These are phyloP conservation scores for Hydrotaea diabolus DNA, from an alignment of 2,888 invertebrate species.

Conservation along the genomic window DNA sequence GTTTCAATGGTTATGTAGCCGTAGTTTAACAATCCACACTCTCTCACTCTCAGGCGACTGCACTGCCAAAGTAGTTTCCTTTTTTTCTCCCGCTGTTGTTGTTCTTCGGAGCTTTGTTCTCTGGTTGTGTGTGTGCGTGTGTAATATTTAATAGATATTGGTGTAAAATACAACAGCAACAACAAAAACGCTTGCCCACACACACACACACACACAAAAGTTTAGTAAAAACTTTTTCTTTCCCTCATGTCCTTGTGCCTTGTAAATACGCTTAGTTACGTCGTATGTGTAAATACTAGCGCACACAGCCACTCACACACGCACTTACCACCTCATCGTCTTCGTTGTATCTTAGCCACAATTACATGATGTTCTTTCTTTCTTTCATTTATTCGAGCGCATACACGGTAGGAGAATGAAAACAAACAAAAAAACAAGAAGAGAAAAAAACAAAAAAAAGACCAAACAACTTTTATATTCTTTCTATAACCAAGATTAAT, in stretches of 20 bases:
- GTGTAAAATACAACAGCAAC: constrained; percentile 63
- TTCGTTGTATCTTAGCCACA: constrained; percentile 66
- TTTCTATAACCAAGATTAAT: constrained; percentile 65
- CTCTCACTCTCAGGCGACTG: too few species aligned
- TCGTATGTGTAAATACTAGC: too few species aligned
- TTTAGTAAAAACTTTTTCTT: constrained; percentile 34
- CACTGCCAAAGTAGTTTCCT: constrained; percentile 33
- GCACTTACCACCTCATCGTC: too few species aligned
- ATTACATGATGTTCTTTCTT: constrained; percentile 68
- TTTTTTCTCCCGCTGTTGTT: constrained; percentile 6
- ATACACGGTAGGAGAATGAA: too few species aligned
- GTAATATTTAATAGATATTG: constrained; percentile 65
- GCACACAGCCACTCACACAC: background rate
- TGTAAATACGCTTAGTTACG: constrained; percentile 44
- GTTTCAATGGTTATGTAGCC: constrained; percentile 64
- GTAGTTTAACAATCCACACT: constrained; percentile 19
- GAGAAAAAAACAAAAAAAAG: background rate
- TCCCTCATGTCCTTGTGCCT: constrained; percentile 46
- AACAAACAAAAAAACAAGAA: constrained; percentile 1
- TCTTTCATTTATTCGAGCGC: constrained; percentile 61
- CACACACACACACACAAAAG: constrained; percentile 56
- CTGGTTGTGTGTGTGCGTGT: constrained; percentile 41
- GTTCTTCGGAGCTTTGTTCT: constrained; percentile 20
- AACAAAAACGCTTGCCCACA: too few species aligned
- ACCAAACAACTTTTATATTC: constrained; percentile 42